These are phyloP conservation scores for Pogonocichla stellata DNA, from an alignment of 2,113 vertebrate species.

Conservation along the genomic window DNA sequence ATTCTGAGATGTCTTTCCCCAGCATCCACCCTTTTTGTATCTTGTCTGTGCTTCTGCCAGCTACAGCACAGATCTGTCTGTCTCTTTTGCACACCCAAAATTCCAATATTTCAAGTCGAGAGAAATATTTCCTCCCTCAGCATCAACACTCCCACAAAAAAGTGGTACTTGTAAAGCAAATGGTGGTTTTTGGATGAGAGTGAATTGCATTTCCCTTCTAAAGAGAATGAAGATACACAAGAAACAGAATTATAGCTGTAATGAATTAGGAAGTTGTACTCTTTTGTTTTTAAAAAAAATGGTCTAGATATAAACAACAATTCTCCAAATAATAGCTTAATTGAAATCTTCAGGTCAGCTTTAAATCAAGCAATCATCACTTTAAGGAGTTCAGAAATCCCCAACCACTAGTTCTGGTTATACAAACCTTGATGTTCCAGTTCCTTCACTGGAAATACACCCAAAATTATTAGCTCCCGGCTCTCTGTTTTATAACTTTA, in stretches of 20 bases:
- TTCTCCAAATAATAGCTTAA: background rate
- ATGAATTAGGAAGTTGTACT: background rate
- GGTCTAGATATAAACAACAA: background rate
- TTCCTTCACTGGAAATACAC: background rate
- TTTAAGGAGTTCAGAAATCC: background rate
- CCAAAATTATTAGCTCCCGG: background rate
- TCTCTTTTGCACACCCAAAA: background rate
- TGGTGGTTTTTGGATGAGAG: background rate
- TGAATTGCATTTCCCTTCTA: background rate
- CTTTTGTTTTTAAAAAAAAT: background rate
- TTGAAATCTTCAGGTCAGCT: background rate
- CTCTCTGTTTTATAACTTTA: background rate
- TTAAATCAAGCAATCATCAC: background rate
- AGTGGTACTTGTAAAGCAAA: background rate
- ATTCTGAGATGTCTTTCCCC: background rate
- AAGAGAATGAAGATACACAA: background rate
- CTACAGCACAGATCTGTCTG: fast-evolving
- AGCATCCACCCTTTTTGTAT: background rate
- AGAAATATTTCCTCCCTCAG: background rate
- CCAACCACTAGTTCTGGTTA: background rate
- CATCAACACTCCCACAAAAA: background rate
- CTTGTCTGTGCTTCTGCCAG: background rate
- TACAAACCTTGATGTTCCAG: background rate
- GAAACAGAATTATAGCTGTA: background rate
- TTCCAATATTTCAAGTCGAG: background rate